These are phyloP conservation scores for Drosophila tristis DNA, from an alignment of 1,140 invertebrate species.

Conservation along the genomic window DNA sequence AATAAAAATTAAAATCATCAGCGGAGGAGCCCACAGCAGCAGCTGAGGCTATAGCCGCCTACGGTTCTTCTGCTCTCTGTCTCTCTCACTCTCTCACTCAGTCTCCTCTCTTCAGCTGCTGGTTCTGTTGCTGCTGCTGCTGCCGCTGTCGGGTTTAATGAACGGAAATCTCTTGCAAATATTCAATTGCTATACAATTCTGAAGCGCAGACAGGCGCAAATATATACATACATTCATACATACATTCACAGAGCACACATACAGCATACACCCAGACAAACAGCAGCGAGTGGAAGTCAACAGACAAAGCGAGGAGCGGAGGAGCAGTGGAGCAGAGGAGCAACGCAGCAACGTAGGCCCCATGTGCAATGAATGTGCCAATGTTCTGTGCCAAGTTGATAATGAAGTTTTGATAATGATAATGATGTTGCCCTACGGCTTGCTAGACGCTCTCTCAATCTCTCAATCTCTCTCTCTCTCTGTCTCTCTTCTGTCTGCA, in stretches of 20 bases:
- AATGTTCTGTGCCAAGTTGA: constrained; percentile 28
- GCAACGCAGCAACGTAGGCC: constrained; percentile 53
- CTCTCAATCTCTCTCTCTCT: constrained; percentile 3
- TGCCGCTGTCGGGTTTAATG: constrained; percentile 77
- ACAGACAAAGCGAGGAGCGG: constrained; percentile 51
- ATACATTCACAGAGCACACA: constrained; percentile 50
- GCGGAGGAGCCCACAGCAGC: constrained; percentile 17
- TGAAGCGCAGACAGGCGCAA: constrained; percentile 63
- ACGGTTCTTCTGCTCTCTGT: constrained; percentile 21
- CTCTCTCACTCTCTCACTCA: too few relatives aligned
- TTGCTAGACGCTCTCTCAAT: constrained; percentile 15
- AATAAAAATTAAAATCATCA: constrained; percentile 48
- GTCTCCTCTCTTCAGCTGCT: constrained; percentile 8
- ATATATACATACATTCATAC: constrained; percentile 8
- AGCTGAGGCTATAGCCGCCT: constrained; percentile 25
- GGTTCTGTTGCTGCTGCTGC: constrained; percentile 20
- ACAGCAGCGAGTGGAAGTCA: constrained; percentile 52
- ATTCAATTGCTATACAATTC: constrained; percentile 82
- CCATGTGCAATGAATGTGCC: constrained; percentile 54
- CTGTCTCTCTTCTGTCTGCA: constrained; percentile 14
- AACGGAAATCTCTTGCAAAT: constrained; percentile 83
- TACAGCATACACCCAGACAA: constrained; percentile 18
- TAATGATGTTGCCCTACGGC: constrained; percentile 69
- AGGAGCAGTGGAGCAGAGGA: not conserved
- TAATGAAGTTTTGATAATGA: constrained; percentile 60